These are phyloP conservation scores for Luperina nickerlii DNA, from an alignment of 2,888 invertebrate genomes.

Conservation along the genomic window DNA sequence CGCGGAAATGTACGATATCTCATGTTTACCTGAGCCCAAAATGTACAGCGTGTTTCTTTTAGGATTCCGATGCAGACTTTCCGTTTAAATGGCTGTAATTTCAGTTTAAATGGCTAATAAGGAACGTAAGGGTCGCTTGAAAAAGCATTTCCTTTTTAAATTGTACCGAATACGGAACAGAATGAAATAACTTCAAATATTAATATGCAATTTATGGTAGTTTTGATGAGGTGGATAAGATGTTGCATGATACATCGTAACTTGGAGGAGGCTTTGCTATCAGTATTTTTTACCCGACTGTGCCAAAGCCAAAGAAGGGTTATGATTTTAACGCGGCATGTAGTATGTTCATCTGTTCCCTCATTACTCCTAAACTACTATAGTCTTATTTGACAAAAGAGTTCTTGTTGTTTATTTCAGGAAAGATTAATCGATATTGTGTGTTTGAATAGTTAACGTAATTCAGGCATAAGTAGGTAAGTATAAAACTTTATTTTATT, in stretches of 20 bases:
- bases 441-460: not conserved
- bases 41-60: constrained; percentile 47
- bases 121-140: constrained; percentile 27
- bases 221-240: not conserved
- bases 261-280: not conserved
- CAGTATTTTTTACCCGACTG: not conserved
- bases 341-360: not conserved
- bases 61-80: constrained; percentile 39
- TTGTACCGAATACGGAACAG: constrained; percentile 1
- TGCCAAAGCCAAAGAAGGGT: not conserved
- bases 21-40: constrained; percentile 56
- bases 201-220: constrained; percentile 1
- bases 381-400: not conserved
- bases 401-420: not conserved
- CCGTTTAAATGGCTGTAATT: constrained; percentile 64
- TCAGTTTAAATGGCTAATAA: constrained; percentile 60
- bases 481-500: not conserved
- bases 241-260: not conserved
- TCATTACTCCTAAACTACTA: no score
- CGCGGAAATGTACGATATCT: constrained; percentile 57
- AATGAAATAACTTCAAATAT: constrained; percentile 7
- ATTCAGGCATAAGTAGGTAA: no score
- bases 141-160: constrained; percentile 32
- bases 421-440: not conserved
- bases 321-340: not conserved